Base-by-base conservation (phyloP, 53 echinoderm and acorn worm genomes). In the Holothuria leucospilota region DNA sequence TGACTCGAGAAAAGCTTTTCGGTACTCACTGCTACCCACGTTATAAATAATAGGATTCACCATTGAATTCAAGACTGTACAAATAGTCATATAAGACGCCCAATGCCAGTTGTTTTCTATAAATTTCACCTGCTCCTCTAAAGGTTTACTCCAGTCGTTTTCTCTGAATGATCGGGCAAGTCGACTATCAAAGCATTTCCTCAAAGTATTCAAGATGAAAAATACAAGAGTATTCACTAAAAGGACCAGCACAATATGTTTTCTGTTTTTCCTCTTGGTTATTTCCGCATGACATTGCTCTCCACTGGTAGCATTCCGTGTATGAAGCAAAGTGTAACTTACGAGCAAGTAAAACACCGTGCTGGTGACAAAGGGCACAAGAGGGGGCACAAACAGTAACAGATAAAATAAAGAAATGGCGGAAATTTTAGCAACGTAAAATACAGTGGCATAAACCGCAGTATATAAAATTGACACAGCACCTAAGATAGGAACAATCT, bases 21-120 rank as follows among this genome's bases (percentile, higher is more conserved):
- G 78, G 25, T 78, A 78, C 51, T 78, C 26, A 3, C 16, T 41
- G 80, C 80, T 60, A 9, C 80, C 80, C 61, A 80, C 28, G 80
- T 28, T 80, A 34, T 80, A 80, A 27, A 80, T 80, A 38, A 80
- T 61, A 25, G 80, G 80, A 59, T 80, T 80, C 8, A 80, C 20
- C 59, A 26, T 80, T 27, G 80, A 80, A 59, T 80, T 80, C 28
- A 80, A 38, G 34, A 80, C 59, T 7, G 80, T 59, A 38, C 59
- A 80, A 59, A 80, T 80, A 24, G 80, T 39, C 80, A 80, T 80
- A 20, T 80, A 80, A 38, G 80, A 80, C 12, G 80, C 62, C 80
- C 59, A 80, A 8, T 29, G 30, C 80, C 80, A 80, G 15, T 58
- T 59, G 15, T 51, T 0, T 1, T 29, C 29, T 1, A 80, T 51